Percentiles rank a stretch among this genome's conserved stretches.
These are phyloP conservation scores for Gisinianus flammeolus DNA, from an alignment of 2,888 invertebrate genomes.

Conservation along the genomic window DNA sequence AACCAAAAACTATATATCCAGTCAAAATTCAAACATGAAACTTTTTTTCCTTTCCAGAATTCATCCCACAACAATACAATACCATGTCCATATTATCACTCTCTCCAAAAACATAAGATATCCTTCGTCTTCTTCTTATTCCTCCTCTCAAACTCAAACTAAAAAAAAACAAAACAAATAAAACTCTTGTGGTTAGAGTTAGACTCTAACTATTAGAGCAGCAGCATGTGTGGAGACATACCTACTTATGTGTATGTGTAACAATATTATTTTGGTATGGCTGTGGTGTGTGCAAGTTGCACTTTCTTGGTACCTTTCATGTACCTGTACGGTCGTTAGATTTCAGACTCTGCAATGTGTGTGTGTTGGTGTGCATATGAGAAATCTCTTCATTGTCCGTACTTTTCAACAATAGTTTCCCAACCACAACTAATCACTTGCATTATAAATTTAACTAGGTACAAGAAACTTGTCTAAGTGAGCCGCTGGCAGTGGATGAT, in stretches of 20 bases:
- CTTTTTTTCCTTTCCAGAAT: background rate
- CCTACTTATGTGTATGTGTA: too few species aligned
- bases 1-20: background rate
- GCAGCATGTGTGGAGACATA: too few species aligned
- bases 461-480: background rate
- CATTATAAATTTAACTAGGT: background rate
- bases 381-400: background rate
- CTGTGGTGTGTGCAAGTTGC: background rate
- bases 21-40: background rate
- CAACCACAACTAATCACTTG: background rate
- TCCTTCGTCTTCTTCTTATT: too few species aligned
- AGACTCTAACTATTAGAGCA: too few species aligned
- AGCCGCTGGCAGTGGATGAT: background rate
- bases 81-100: background rate
- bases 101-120: background rate
- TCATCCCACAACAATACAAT: background rate
- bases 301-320: background rate
- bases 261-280: background rate
- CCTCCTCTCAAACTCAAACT: background rate
- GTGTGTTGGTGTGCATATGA: background rate
- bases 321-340: background rate
- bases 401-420: background rate
- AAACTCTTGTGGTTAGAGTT: conserved; percentile 8
- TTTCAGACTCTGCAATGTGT: too few species aligned
- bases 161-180: background rate